A percentile compares a stretch with the other conserved stretches of the same genome.
phyloP scores from a whole-genome alignment of 2,797 vertebrate species.

The Bradypodion pumilum region DNA sequence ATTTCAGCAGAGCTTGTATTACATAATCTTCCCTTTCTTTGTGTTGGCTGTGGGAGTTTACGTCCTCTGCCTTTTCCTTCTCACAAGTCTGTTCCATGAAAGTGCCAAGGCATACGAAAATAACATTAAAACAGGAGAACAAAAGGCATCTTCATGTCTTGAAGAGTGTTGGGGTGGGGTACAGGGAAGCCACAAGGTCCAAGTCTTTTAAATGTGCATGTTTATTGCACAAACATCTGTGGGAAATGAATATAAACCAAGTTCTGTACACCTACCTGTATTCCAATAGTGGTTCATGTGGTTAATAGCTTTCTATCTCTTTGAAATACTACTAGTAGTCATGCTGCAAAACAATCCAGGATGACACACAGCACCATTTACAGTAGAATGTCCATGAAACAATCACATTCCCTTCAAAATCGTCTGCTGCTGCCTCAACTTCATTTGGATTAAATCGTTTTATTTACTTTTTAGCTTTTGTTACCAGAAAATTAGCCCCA shows the following conservation, averaged over 20 bases:
- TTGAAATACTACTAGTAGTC: not conserved
- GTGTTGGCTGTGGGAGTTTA: constrained; percentile 55
- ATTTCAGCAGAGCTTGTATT: constrained; percentile 22
- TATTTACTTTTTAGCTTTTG: not conserved
- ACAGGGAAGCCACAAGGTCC: constrained; percentile 40
- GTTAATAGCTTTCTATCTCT: not conserved
- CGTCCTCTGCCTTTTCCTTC: constrained; percentile 71
- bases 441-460: not conserved
- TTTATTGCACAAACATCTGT: constrained; percentile 40
- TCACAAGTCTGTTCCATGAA: constrained; percentile 49
- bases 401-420: not conserved
- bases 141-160: constrained; percentile 67
- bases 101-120: constrained; percentile 66
- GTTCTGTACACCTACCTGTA: constrained; percentile 11
- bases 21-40: constrained; percentile 56
- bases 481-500: too few relatives aligned
- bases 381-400: not conserved
- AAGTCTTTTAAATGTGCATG: constrained; percentile 25
- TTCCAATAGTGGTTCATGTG: not conserved
- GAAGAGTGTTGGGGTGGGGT: constrained; percentile 24
- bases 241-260: constrained; percentile 53
- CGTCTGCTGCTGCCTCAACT: not conserved
- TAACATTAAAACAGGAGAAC: constrained; percentile 58
- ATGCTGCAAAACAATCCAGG: too few relatives aligned
- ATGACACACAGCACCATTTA: not conserved